Conservation (phyloP, 2,888 invertebrate species). For the Amiota communis region DNA sequence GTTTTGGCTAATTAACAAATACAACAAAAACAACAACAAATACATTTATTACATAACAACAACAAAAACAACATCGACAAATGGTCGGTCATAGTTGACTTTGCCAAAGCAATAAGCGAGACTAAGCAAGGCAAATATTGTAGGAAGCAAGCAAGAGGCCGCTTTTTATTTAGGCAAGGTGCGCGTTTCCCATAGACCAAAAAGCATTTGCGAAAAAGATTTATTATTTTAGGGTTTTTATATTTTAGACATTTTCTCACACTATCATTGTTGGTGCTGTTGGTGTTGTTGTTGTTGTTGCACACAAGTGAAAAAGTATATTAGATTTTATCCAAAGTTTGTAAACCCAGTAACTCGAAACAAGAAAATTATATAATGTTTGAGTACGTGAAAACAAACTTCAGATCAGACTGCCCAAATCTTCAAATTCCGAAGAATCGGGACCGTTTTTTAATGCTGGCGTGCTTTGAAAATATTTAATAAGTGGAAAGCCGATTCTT, state of each 20-base stretch:
- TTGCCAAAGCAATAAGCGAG: background rate
- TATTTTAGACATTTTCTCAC: slow-evolving; percentile 30
- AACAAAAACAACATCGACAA: slow-evolving; percentile 37
- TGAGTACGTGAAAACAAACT: too few relatives aligned
- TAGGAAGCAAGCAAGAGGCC: background rate
- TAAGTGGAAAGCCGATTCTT: too few relatives aligned
- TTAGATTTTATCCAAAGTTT: too few relatives aligned
- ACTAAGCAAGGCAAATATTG: background rate
- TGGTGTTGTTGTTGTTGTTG: slow-evolving; percentile 30
- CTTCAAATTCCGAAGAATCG: too few relatives aligned
- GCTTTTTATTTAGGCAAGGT: background rate
- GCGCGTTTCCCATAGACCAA: slow-evolving; percentile 29
- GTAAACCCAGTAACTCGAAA: too few relatives aligned
- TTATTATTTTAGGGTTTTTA: slow-evolving; percentile 45
- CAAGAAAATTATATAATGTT: too few relatives aligned
- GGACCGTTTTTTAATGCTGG: too few relatives aligned
- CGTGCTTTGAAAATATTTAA: too few relatives aligned
- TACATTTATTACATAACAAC: background rate
- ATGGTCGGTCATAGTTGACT: slow-evolving; percentile 26
- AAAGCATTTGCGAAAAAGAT: slow-evolving; percentile 47
- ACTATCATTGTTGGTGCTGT: slow-evolving; percentile 3
- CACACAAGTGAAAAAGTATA: too few relatives aligned
- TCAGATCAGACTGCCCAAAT: too few relatives aligned
- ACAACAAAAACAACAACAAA: slow-evolving; percentile 10
- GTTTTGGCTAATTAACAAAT: slow-evolving; percentile 48